A percentile compares a stretch with the other conserved stretches of the same genome.
Evolutionary conservation across 2,888 invertebrate species (phyloP).

Genomic region (Amphipoea lucens): DNA sequence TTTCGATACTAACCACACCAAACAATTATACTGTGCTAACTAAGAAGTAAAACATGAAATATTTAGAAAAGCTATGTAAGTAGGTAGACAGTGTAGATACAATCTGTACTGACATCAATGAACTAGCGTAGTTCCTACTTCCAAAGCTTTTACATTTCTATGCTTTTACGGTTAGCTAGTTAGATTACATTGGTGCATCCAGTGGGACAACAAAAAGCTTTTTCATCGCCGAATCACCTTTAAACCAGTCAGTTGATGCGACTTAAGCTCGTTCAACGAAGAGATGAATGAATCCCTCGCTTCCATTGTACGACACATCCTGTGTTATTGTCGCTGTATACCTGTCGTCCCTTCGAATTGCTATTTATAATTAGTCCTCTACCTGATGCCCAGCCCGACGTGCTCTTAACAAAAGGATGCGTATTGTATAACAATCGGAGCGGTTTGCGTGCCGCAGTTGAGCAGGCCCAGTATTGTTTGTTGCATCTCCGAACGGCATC

Average conservation of each 20-base stretch:
- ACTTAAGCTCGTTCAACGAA: slow-evolving; percentile 58
- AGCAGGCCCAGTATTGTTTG: slow-evolving; percentile 76
- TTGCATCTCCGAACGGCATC: slow-evolving; percentile 70
- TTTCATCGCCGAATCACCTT: slow-evolving; percentile 49
- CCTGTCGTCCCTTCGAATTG: slow-evolving; percentile 79
- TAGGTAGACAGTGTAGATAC: not conserved
- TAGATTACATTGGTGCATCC: slow-evolving; percentile 4
- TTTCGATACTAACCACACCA: not conserved
- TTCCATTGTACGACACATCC: slow-evolving; percentile 83
- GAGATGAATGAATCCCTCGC: slow-evolving; percentile 69
- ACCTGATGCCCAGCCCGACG: slow-evolving; percentile 84
- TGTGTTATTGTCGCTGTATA: slow-evolving; percentile 83
- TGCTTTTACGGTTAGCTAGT: slow-evolving; percentile 10
- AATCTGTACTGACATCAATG: not conserved
- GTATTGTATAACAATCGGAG: slow-evolving; percentile 83
- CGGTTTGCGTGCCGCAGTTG: slow-evolving; percentile 79
- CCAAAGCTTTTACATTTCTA: slow-evolving; percentile 3
- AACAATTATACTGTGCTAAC: not conserved
- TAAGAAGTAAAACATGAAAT: not conserved
- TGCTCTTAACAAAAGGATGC: slow-evolving; percentile 84
- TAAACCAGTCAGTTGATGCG: slow-evolving; percentile 44
- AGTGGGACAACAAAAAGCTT: slow-evolving; percentile 27
- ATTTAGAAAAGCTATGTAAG: not conserved
- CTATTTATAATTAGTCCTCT: slow-evolving; percentile 85
- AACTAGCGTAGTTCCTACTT: slow-evolving; percentile 4